These are phyloP conservation scores for Miniopterus natalensis DNA, from an alignment of 2,113 vertebrate genomes.

Conservation along the genomic window DNA sequence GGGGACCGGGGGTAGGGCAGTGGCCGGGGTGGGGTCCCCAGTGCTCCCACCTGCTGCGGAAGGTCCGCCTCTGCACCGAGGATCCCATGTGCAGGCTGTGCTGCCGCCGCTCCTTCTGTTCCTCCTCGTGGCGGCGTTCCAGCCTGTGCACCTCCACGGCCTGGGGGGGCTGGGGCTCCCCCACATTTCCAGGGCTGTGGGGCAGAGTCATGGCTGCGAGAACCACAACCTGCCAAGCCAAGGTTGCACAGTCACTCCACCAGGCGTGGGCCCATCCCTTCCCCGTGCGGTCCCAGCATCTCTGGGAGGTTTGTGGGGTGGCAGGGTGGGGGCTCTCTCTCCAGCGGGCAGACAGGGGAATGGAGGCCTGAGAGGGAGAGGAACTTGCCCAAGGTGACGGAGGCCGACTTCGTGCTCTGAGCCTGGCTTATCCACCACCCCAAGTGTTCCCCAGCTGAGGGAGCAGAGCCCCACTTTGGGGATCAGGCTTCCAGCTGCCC, in stretches of 20 bases:
- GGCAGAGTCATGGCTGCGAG: slow-evolving; percentile 73
- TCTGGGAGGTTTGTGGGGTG: neutral
- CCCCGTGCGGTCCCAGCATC: neutral
- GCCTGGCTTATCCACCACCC: neutral
- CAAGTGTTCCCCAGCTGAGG: accelerated
- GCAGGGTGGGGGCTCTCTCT: neutral
- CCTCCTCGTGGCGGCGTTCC: slow-evolving; percentile 85
- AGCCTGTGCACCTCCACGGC: slow-evolving; percentile 82
- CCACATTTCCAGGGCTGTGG: neutral
- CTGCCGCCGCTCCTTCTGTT: slow-evolving; percentile 86
- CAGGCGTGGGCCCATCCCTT: accelerated
- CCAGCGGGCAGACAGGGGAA: neutral
- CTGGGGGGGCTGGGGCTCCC: slow-evolving; percentile 47
- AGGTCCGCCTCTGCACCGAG: slow-evolving; percentile 82
- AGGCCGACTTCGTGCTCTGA: neutral
- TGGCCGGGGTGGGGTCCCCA: accelerated
- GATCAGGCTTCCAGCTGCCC: neutral
- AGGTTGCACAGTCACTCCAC: neutral
- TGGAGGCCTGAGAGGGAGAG: neutral
- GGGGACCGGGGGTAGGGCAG: neutral
- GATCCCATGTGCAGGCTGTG: slow-evolving; percentile 87
- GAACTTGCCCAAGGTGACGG: neutral
- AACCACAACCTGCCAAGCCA: slow-evolving; percentile 5
- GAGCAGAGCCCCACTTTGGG: accelerated
- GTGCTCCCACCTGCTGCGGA: slow-evolving; percentile 86